A percentile compares a stretch with the other conserved stretches of the same genome.
These are phyloP conservation scores for Lycodopsis pacificus DNA, from an alignment of 2,797 vertebrate genomes.

Conservation along the genomic window DNA sequence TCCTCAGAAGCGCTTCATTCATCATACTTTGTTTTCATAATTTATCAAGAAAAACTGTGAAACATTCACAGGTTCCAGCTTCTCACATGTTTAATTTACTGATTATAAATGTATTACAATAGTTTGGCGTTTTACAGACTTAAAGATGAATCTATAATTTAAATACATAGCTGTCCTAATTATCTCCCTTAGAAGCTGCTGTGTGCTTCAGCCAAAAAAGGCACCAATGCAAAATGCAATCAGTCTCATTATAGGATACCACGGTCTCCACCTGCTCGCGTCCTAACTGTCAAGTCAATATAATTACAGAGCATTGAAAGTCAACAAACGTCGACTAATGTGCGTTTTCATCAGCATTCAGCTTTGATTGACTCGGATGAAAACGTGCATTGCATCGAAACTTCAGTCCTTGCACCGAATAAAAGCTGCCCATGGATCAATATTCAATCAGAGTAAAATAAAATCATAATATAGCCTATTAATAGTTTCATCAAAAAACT, in stretches of 20 bases:
- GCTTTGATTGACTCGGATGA: background rate
- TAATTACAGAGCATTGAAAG: background rate
- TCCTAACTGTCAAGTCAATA: background rate
- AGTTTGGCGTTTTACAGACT: background rate
- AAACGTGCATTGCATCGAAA: background rate
- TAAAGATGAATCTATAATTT: background rate
- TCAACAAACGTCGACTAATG: background rate
- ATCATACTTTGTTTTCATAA: background rate
- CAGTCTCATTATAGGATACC: background rate
- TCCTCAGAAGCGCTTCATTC: background rate
- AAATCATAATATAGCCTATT: background rate
- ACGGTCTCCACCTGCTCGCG: background rate
- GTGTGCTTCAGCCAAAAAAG: background rate
- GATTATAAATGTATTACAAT: background rate
- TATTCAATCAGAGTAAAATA: background rate
- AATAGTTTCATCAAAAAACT: background rate
- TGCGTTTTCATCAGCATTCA: too few species aligned
- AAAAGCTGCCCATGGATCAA: background rate
- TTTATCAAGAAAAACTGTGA: background rate
- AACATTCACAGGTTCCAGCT: background rate
- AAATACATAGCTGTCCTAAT: background rate
- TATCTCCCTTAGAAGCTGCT: background rate
- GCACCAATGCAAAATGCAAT: background rate
- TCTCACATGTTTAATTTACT: background rate
- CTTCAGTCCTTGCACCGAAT: background rate